Conservation (phyloP, 2,797 vertebrate genomes). For the Chanos chanos region DNA sequence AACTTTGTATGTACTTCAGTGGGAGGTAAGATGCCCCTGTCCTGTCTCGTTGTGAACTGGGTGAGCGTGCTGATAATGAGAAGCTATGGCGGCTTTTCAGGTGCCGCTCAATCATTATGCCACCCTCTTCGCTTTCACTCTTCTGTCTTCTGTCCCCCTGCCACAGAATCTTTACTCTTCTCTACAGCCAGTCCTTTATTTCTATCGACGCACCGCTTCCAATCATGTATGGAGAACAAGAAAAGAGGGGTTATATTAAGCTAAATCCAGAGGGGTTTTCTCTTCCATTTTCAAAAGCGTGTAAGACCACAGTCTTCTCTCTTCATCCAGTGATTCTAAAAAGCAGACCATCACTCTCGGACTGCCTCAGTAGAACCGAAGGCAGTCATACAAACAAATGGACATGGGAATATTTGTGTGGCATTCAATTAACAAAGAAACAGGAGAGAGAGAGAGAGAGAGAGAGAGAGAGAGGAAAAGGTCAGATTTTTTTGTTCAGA, state of each 20-base stretch:
- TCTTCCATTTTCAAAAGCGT: too few species aligned
- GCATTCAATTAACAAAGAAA: too few species aligned
- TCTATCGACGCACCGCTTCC: neutral
- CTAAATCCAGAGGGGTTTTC: neutral
- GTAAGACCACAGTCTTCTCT: too few species aligned
- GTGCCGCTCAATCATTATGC: neutral
- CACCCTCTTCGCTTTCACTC: neutral
- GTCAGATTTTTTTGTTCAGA: too few species aligned
- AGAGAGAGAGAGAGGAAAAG: too few species aligned
- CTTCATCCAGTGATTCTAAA: too few species aligned
- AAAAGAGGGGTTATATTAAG: neutral
- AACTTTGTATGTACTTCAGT: neutral
- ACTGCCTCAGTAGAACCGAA: too few species aligned
- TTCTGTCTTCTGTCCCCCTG: neutral
- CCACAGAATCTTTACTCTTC: neutral
- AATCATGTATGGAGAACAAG: neutral
- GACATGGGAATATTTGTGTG: too few species aligned
- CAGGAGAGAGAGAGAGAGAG: too few species aligned
- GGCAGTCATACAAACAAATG: too few species aligned
- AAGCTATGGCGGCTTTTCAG: neutral
- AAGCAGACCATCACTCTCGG: too few species aligned
- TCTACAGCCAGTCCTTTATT: neutral
- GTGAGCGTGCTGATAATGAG: slow-evolving; percentile 3
- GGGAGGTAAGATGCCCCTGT: neutral
- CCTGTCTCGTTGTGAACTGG: slow-evolving; percentile 3